These are phyloP conservation scores for Synergus gifuensis DNA, from an alignment of 2,888 invertebrate species.

Conservation along the genomic window DNA sequence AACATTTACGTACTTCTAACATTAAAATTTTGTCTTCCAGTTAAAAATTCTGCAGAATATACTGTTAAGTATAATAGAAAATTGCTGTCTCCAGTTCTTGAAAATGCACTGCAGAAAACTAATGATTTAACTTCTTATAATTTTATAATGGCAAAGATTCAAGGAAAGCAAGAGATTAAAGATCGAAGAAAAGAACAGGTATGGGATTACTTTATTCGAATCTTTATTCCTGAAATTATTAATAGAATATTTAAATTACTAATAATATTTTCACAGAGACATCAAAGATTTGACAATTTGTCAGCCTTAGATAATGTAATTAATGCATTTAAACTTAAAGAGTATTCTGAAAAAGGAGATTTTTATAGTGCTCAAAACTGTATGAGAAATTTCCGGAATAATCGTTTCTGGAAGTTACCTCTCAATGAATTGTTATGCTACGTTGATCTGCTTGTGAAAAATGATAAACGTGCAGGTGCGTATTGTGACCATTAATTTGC, in stretches of 20 bases:
- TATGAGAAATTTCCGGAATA: not conserved
- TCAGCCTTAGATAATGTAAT: not conserved
- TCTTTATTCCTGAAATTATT: no score
- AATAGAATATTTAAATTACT: no score
- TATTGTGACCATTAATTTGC: not conserved
- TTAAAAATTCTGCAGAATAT: not conserved
- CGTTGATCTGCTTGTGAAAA: not conserved
- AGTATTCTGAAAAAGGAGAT: constrained; percentile 20
- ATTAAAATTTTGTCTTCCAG: not conserved
- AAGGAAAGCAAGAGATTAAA: not conserved
- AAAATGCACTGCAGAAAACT: not conserved
- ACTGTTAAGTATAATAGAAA: not conserved
- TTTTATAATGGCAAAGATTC: not conserved
- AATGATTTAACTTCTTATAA: constrained; percentile 1
- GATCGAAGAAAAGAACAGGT: not conserved
- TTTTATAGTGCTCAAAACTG: not conserved
- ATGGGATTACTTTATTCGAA: no score
- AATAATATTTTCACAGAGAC: not conserved
- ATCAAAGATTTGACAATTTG: not conserved
- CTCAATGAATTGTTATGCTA: not conserved
- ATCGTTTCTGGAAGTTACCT: not conserved
- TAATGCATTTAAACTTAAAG: not conserved
- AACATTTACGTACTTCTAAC: not conserved
- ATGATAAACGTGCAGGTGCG: not conserved
- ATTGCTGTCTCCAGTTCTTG: not conserved